These are phyloP conservation scores for Mesoligia furuncula DNA, from an alignment of 2,888 invertebrate genomes.

Conservation along the genomic window DNA sequence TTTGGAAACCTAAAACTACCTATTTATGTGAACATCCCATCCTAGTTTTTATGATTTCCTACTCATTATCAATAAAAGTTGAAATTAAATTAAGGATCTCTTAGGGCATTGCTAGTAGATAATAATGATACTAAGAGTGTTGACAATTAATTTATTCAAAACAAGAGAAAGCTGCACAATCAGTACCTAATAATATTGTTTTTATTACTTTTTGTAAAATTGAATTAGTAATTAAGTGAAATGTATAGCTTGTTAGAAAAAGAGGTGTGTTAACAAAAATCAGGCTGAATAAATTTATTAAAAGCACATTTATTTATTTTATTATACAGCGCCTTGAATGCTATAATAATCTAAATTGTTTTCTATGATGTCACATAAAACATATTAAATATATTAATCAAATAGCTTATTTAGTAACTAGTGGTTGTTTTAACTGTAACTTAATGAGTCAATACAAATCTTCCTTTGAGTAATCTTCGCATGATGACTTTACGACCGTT, in stretches of 20 bases:
- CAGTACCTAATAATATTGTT: constrained; percentile 27
- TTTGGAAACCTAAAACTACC: constrained; percentile 13
- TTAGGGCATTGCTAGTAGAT: constrained; percentile 29
- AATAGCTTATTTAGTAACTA: constrained; percentile 16
- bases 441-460: constrained; percentile 92
- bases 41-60: background rate
- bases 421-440: background rate
- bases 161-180: constrained; percentile 24
- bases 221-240: constrained; percentile 75
- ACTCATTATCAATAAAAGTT: background rate
- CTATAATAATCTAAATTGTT: background rate
- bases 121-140: background rate
- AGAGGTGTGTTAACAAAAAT: constrained; percentile 67
- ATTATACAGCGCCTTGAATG: constrained; percentile 4
- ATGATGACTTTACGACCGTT: constrained; percentile 93
- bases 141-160: constrained; percentile 32
- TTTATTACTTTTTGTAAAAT: constrained; percentile 73
- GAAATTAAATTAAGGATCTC: constrained; percentile 7
- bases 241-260: constrained; percentile 69
- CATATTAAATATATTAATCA: background rate
- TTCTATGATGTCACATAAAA: constrained; percentile 1
- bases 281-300: constrained; percentile 71
- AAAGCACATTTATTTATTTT: constrained; percentile 52
- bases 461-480: constrained; percentile 94
- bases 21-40: background rate